A percentile compares a stretch with the other conserved stretches of the same genome.
Evolutionary conservation across 35 echinoderm and acorn worm species (phyloP).

Genomic region (Antedon bifida): DNA sequence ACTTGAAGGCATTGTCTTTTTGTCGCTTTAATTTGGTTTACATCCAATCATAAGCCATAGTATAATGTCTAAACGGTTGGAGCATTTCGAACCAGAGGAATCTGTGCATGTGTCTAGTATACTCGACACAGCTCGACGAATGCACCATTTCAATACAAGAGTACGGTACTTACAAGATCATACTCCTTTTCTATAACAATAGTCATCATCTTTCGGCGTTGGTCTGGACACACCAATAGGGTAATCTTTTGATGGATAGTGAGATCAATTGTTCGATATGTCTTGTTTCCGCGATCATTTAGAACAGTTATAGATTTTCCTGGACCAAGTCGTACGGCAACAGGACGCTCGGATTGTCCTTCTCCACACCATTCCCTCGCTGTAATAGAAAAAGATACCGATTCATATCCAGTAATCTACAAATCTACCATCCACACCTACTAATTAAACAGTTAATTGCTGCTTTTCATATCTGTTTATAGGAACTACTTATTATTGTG

Average conservation of each 20-base stretch:
- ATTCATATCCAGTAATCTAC: background rate
- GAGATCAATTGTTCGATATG: slow-evolving; percentile 70
- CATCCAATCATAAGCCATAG: no score
- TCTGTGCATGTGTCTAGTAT: no score
- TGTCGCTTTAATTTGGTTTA: no score
- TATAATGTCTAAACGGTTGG: no score
- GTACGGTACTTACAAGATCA: slow-evolving; percentile 26
- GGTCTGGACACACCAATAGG: slow-evolving; percentile 54
- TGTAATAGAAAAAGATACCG: background rate
- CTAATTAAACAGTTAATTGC: no score
- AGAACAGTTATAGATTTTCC: slow-evolving; percentile 42
- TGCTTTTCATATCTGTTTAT: no score
- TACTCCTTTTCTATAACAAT: slow-evolving; percentile 82
- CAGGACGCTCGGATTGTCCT: slow-evolving; percentile 41
- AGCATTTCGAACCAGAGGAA: no score
- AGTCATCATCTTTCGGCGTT: slow-evolving; percentile 29
- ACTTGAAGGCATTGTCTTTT: background rate
- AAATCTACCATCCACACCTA: no score
- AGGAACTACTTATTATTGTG: no score
- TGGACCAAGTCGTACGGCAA: slow-evolving; percentile 82
- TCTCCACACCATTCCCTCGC: slow-evolving; percentile 80
- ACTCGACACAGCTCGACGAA: no score
- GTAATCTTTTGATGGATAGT: slow-evolving; percentile 46
- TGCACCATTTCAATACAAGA: no score
- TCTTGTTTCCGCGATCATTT: slow-evolving; percentile 78